phyloP scores from a whole-genome alignment of 1,140 invertebrate species.

The Polypedilum vanderplanki region DNA sequence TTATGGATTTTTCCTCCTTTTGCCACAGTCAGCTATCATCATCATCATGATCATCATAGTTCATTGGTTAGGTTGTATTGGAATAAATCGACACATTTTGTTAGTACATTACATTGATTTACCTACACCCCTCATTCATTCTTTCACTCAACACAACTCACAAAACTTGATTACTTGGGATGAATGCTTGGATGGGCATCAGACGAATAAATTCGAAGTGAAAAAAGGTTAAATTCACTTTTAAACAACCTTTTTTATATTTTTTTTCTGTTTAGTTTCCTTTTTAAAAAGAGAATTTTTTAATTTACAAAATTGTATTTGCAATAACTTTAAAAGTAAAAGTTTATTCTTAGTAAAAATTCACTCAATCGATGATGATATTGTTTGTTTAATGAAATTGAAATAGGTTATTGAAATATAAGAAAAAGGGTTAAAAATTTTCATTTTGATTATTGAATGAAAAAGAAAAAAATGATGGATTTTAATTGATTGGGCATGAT shows the following conservation, averaged over 20 bases:
- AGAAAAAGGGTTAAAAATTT: too few species aligned
- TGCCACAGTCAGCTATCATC: not conserved
- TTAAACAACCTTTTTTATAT: not conserved
- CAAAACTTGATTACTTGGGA: not conserved
- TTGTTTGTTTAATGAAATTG: too few species aligned
- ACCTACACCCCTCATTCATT: not conserved
- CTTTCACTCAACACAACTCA: too few species aligned
- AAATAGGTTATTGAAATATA: too few species aligned
- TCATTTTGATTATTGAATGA: too few species aligned
- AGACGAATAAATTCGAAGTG: not conserved
- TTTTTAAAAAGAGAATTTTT: not conserved
- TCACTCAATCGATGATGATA: too few species aligned
- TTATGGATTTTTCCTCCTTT: conserved; percentile 1
- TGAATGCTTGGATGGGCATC: not conserved
- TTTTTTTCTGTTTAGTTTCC: not conserved
- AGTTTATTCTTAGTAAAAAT: not conserved
- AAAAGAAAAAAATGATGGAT: too few species aligned
- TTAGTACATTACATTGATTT: conserved; percentile 6
- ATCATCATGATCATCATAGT: conserved; percentile 8
- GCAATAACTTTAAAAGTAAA: not conserved
- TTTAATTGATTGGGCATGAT: too few species aligned
- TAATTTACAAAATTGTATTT: conserved; percentile 1
- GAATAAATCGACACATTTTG: conserved; percentile 9
- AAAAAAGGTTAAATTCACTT: not conserved
- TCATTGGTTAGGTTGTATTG: conserved; percentile 4